These are phyloP conservation scores for Lagenorhynchus albirostris DNA, from an alignment of 2,113 vertebrate genomes.

Conservation along the genomic window DNA sequence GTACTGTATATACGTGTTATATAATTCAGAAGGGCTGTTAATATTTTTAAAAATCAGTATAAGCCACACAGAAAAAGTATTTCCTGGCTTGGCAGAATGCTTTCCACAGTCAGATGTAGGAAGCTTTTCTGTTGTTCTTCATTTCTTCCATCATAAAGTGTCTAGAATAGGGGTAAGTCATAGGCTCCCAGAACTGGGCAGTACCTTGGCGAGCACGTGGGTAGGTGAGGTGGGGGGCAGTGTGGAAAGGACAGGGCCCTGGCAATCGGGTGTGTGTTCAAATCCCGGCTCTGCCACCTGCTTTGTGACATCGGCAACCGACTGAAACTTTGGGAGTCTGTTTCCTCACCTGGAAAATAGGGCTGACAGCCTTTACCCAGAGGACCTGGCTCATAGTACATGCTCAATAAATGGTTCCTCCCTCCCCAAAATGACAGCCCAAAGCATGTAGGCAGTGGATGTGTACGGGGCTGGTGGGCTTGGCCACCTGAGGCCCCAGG, in stretches of 20 bases:
- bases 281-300: neutral
- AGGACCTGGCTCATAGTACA: neutral
- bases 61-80: neutral
- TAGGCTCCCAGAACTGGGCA: neutral
- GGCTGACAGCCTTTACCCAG: neutral
- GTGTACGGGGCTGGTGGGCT: fast-evolving
- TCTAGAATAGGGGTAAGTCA: neutral
- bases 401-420: neutral
- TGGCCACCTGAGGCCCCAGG: neutral
- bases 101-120: neutral
- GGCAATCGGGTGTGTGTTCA: neutral
- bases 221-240: neutral
- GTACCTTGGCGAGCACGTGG: neutral
- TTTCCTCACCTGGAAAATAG: neutral
- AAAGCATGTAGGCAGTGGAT: neutral
- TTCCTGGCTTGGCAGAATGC: constrained; percentile 20
- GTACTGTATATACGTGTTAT: neutral
- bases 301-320: neutral
- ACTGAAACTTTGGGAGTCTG: neutral
- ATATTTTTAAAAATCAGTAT: neutral
- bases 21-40: constrained; percentile 14
- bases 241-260: neutral
- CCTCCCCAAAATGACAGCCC: neutral
- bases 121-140: neutral
- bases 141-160: neutral